phyloP scores from a whole-genome alignment of 2,113 vertebrate species.

The Passer domesticus region DNA sequence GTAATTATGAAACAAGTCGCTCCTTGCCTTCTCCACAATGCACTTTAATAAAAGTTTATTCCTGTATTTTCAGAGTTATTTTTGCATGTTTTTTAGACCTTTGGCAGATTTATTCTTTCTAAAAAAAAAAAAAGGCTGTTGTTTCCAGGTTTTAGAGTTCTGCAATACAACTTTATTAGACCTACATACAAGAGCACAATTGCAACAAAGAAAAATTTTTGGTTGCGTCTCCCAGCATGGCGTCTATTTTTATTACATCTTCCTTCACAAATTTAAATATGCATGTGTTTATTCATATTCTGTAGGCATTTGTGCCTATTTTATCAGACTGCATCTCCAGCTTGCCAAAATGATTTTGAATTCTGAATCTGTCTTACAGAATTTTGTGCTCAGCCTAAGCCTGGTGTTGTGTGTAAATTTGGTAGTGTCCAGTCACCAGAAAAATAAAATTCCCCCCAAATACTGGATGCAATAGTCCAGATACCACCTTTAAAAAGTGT shows the following conservation, averaged over 20 bases:
- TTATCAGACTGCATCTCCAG: neutral
- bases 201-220: neutral
- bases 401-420: neutral
- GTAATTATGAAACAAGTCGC: neutral
- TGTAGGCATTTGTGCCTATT: neutral
- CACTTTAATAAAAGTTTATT: neutral
- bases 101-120: neutral
- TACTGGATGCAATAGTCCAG: neutral
- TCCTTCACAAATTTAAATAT: neutral
- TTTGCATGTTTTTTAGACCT: neutral
- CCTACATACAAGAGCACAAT: neutral
- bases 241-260: neutral
- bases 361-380: neutral
- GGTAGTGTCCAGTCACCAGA: neutral
- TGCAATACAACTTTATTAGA: neutral
- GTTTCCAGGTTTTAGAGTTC: neutral
- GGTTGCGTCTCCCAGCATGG: neutral
- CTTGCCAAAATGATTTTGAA: neutral
- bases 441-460: neutral
- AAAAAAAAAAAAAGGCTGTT: neutral
- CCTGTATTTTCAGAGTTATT: neutral
- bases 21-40: neutral
- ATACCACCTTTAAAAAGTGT: neutral
- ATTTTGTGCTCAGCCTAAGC: neutral
- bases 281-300: neutral